phyloP scores from a whole-genome alignment of 2,888 invertebrate genomes.

The Lathronympha strigana region DNA sequence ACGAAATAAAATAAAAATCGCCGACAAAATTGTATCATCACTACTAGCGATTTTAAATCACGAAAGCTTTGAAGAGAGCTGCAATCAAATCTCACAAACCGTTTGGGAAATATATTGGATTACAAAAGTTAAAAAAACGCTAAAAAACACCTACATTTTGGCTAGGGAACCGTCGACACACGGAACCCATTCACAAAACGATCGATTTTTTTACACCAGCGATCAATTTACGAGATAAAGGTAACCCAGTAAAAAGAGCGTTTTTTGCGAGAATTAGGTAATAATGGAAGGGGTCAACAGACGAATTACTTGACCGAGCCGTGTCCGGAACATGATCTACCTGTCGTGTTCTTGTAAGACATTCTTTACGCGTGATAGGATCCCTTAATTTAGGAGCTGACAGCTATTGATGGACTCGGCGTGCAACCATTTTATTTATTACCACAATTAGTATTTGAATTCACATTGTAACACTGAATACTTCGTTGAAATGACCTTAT shows the following conservation, averaged over 20 bases:
- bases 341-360: conserved; percentile 50
- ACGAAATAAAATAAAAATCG: background rate
- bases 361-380: conserved; percentile 50
- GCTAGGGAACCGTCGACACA: background rate
- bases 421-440: conserved; percentile 45
- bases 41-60: too few relatives aligned
- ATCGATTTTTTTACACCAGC: conserved; percentile 44
- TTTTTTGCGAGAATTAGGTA: conserved; percentile 56
- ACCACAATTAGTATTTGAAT: conserved; percentile 41
- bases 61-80: too few relatives aligned
- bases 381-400: conserved; percentile 45
- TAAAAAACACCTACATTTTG: background rate
- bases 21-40: background rate
- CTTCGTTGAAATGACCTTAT: conserved; percentile 26
- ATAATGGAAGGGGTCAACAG: conserved; percentile 63
- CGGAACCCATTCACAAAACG: background rate
- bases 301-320: conserved; percentile 57
- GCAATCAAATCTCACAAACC: too few relatives aligned
- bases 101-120: background rate
- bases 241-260: conserved; percentile 46
- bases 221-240: conserved; percentile 39
- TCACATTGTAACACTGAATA: conserved; percentile 24
- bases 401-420: conserved; percentile 44
- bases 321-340: conserved; percentile 63
- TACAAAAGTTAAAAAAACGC: background rate